Base-by-base conservation (phyloP, 2,888 invertebrate species). In the Caenorhabditis virilis region DNA sequence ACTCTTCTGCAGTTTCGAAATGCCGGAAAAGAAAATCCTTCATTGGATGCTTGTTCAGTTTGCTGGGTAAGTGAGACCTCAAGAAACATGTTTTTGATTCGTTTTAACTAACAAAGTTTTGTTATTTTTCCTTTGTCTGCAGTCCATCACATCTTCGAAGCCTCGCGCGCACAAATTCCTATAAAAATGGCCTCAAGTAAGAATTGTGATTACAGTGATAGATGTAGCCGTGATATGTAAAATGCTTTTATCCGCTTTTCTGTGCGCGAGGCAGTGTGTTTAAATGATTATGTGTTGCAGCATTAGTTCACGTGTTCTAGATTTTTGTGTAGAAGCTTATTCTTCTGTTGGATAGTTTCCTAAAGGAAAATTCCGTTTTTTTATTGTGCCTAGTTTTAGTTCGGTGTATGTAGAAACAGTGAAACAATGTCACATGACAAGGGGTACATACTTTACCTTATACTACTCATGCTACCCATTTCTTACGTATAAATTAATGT, bases 11-110 rank as follows among this genome's bases (percentile, higher is more conserved):
- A 79, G 77, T 51, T 82, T 81, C 53, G 82, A 82, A 49, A 82
- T 82, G 79, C 74, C 80, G 2, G 81, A 82, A 30, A 78, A 78
- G 43, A 78, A 78, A 48, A 77, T 82, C 46, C 72, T 82, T 11
- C 77, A 80, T 27, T 82, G 81, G 80, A 82, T 82, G 81, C 58
- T 83, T n/a, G 74, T 79, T 25, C 82, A 82, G 49, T 82, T 69
- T 50, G 76, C 82, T n/a, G 80, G 74, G 82, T 82, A 71, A 63
- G 77, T 49, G 7, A 15, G 15, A n/a, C n/a, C n/a, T n/a, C n/a
- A n/a, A n/a, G n/a, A n/a, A n/a, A n/a, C n/a, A n/a, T n/a, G n/a
- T n/a, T n/a, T n/a, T n/a, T n/a, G n/a, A n/a, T n/a, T n/a, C n/a
- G n/a, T n/a, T n/a, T n/a, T n/a, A 35, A 11, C 6, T 42, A 36